Percentiles rank a stretch among this genome's conserved stretches.
These are phyloP conservation scores for Himalopsyche japonica DNA, from an alignment of 2,888 invertebrate genomes.

Conservation along the genomic window DNA sequence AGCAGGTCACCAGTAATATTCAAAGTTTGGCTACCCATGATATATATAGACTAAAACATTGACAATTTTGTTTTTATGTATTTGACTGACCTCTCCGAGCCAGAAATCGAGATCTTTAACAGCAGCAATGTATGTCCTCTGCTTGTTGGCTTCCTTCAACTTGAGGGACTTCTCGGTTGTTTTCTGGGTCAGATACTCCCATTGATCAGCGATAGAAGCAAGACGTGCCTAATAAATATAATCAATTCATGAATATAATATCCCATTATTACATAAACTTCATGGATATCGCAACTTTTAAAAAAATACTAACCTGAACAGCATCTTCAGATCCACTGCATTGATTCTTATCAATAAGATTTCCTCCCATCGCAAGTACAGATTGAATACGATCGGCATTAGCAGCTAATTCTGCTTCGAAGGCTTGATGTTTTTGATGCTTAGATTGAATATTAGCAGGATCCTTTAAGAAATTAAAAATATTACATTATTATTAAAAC, in stretches of 20 bases:
- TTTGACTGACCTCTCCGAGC: conserved; percentile 79
- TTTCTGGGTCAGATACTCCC: conserved; percentile 98
- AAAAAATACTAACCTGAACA: conserved; percentile 70
- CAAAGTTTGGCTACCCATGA: too few species aligned
- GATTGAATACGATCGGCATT: conserved; percentile 98
- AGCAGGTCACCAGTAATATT: too few species aligned
- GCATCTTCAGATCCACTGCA: conserved; percentile 98
- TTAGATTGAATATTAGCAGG: conserved; percentile 97
- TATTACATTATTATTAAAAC: too few species aligned
- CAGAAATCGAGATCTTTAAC: conserved; percentile 99
- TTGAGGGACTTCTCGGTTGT: conserved; percentile 98
- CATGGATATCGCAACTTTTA: background rate
- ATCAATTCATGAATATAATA: background rate
- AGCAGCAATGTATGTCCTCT: conserved; percentile 98
- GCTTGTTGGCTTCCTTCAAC: conserved; percentile 98
- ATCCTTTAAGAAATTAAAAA: conserved; percentile 61
- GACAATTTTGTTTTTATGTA: background rate
- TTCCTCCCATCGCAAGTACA: conserved; percentile 92
- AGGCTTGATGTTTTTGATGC: conserved; percentile 99
- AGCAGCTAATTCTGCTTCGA: conserved; percentile 98
- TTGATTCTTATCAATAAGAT: conserved; percentile 91
- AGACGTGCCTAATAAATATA: conserved; percentile 62
- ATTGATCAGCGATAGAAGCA: conserved; percentile 95
- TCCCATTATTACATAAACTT: background rate
- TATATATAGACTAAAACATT: background rate